These are phyloP conservation scores for Sebastes kiyomatsui DNA, from an alignment of 2,797 vertebrate genomes.

Conservation along the genomic window DNA sequence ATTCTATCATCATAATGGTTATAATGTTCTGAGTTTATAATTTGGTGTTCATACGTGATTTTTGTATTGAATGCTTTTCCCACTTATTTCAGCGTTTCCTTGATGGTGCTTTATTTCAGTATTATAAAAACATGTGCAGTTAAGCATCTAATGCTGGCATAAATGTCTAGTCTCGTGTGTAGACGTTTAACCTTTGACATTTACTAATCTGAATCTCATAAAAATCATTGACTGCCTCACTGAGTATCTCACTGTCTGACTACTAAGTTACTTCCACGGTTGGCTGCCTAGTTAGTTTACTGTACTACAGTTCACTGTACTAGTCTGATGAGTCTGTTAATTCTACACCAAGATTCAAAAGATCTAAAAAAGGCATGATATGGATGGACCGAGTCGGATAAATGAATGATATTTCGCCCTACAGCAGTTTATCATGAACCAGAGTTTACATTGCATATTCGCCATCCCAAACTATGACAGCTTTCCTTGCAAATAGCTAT, in stretches of 20 bases:
- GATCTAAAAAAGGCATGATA: too few relatives aligned
- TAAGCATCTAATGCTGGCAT: background rate
- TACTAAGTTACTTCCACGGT: background rate
- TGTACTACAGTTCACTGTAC: background rate
- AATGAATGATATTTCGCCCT: too few relatives aligned
- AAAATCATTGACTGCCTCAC: background rate
- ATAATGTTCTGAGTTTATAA: background rate
- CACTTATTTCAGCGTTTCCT: background rate
- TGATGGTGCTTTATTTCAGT: background rate
- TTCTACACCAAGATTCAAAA: too few relatives aligned
- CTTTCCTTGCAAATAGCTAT: too few relatives aligned
- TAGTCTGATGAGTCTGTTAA: too few relatives aligned
- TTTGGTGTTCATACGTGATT: background rate
- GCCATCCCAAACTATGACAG: too few relatives aligned
- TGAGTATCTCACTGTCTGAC: background rate
- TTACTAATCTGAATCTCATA: background rate
- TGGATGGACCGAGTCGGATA: too few relatives aligned
- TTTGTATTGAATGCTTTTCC: background rate
- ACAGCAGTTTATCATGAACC: too few relatives aligned
- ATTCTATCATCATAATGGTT: background rate
- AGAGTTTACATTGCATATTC: too few relatives aligned
- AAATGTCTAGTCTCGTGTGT: background rate
- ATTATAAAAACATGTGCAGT: background rate
- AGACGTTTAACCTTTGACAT: background rate
- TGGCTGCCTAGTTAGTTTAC: background rate